Percentiles rank a stretch among this genome's conserved stretches.
Evolutionary conservation across 1,140 invertebrate species (phyloP).

Genomic region (Drosophila lacertosa): DNA sequence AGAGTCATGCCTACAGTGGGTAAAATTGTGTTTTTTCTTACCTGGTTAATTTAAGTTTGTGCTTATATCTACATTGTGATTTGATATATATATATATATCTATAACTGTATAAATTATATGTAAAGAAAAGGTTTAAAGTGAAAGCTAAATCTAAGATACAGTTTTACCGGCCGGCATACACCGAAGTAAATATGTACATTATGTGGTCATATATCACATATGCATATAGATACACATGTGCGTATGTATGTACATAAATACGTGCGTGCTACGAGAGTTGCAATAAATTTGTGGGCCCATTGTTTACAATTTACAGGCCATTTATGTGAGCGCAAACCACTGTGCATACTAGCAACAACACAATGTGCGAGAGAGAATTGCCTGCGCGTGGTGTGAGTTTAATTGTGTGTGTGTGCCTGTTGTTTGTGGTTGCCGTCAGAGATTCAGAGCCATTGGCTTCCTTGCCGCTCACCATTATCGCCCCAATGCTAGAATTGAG

Average conservation of each 20-base stretch:
- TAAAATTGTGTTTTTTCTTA: conserved; percentile 11
- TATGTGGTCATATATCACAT: neutral
- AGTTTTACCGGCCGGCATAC: conserved; percentile 53
- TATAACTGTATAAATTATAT: neutral
- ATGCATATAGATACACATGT: conserved; percentile 3
- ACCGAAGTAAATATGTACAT: conserved; percentile 1
- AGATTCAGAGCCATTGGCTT: conserved; percentile 23
- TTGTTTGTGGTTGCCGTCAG: conserved; percentile 14
- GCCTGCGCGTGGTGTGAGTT: conserved; percentile 7
- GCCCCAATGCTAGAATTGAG: conserved; percentile 19
- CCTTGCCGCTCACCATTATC: conserved; percentile 23
- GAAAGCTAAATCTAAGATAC: conserved; percentile 28
- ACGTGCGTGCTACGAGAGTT: neutral
- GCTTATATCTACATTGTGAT: too few species aligned
- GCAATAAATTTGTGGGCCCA: neutral
- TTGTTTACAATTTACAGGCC: conserved; percentile 22
- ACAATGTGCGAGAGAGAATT: conserved; percentile 38
- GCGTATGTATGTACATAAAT: conserved; percentile 20
- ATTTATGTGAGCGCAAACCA: conserved; percentile 44
- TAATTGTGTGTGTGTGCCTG: conserved; percentile 23
- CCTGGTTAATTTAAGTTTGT: conserved; percentile 5
- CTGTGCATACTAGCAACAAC: conserved; percentile 36
- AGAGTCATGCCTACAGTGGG: conserved; percentile 22
- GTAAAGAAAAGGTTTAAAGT: conserved; percentile 16
- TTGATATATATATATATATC: neutral